phyloP scores from a whole-genome alignment of 2,113 vertebrate species.

The Mola mola region DNA sequence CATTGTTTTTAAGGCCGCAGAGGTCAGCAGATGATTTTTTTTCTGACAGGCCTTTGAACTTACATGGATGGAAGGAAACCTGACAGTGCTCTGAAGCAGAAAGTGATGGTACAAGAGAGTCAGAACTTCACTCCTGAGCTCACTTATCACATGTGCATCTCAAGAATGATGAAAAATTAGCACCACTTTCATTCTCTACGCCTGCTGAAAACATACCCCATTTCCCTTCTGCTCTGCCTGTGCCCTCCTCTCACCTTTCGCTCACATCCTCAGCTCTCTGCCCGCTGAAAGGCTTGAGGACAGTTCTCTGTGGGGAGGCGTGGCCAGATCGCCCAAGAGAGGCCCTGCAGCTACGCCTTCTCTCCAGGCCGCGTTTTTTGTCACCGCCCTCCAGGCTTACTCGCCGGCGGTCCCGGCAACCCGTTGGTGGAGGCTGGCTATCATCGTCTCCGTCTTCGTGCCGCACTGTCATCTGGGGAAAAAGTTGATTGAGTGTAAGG shows the following conservation, averaged over 20 bases:
- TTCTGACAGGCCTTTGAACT: conserved; percentile 58
- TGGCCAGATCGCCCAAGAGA: conserved; percentile 83
- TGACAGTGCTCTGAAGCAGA: conserved; percentile 70
- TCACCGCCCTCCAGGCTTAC: conserved; percentile 80
- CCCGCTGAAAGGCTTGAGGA: conserved; percentile 76
- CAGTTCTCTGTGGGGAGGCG: conserved; percentile 72
- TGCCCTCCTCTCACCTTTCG: conserved; percentile 84
- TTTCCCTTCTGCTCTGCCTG: no score
- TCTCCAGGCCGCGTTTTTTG: conserved; percentile 83
- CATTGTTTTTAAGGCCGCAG: not conserved
- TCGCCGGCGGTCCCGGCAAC: conserved; percentile 83
- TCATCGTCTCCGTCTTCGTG: conserved; percentile 90
- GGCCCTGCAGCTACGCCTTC: conserved; percentile 91
- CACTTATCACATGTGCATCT: conserved; percentile 1
- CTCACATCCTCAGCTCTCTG: conserved; percentile 77
- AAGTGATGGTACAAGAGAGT: conserved; percentile 40
- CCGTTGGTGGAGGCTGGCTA: conserved; percentile 78
- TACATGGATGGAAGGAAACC: conserved; percentile 76
- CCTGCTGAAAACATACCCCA: not conserved
- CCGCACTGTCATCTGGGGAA: conserved; percentile 82
- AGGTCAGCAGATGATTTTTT: conserved; percentile 19
- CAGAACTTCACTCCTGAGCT: conserved; percentile 14
- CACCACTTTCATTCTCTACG: not conserved
- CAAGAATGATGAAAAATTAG: not conserved
- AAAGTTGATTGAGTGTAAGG: no score